Evolutionary conservation across 1,140 invertebrate genomes (phyloP).

Genomic region (Drosophila virilis): DNA sequence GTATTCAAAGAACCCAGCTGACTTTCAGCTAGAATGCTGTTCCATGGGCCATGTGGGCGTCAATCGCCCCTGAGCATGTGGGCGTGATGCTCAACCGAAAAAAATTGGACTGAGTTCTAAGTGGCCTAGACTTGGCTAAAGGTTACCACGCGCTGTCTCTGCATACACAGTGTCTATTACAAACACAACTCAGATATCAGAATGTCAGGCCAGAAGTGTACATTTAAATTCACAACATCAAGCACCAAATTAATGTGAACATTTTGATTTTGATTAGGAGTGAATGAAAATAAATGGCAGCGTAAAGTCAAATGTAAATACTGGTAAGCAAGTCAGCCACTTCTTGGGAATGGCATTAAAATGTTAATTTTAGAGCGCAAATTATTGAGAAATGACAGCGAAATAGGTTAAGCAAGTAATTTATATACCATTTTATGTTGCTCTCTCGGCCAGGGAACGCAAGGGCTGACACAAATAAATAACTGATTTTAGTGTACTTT

Average conservation of each 20-base stretch:
- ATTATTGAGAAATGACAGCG: slow-evolving; percentile 16
- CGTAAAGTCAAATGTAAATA: slow-evolving; percentile 16
- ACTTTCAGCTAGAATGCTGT: slow-evolving; percentile 12
- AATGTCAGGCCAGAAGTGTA: slow-evolving; percentile 29
- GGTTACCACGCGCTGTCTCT: slow-evolving; percentile 11
- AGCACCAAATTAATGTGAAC: slow-evolving; percentile 48
- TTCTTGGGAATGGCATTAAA: slow-evolving; percentile 29
- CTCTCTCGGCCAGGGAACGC: neutral
- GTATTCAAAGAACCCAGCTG: slow-evolving; percentile 57
- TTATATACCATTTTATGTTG: neutral
- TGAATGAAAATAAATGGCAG: slow-evolving; percentile 46
- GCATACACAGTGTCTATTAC: neutral
- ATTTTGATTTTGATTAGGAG: slow-evolving; percentile 50
- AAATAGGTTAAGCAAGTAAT: slow-evolving; percentile 15
- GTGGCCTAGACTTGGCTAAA: slow-evolving; percentile 7
- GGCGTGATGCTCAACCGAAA: slow-evolving; percentile 38
- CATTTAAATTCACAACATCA: slow-evolving; percentile 40
- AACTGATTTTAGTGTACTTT: neutral
- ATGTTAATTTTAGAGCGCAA: slow-evolving; percentile 23
- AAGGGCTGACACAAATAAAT: neutral
- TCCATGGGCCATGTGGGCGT: slow-evolving; percentile 30
- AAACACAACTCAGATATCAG: slow-evolving; percentile 17
- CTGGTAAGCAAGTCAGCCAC: neutral
- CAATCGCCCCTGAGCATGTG: slow-evolving; percentile 13
- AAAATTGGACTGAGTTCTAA: slow-evolving; percentile 20